Evolutionary conservation across 2,113 vertebrate genomes (phyloP).

Genomic region (Elaphurus davidianus): DNA sequence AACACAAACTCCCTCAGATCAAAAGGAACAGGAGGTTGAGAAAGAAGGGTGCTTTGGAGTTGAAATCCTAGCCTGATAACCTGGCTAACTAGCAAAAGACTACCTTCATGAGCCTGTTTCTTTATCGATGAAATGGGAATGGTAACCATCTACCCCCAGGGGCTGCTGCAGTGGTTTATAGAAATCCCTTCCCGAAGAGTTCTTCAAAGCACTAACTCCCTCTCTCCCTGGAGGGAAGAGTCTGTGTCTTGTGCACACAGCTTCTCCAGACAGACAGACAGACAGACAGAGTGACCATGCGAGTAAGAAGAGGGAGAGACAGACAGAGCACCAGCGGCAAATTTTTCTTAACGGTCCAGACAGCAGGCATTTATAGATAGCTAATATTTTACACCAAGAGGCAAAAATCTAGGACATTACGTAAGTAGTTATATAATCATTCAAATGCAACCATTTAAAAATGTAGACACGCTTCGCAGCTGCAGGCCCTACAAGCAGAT

Average conservation of each 20-base stretch:
- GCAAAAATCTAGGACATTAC: neutral
- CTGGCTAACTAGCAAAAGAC: neutral
- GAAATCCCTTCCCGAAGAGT: neutral
- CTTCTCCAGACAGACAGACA: neutral
- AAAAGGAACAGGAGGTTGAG: neutral
- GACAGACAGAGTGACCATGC: neutral
- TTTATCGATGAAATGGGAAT: neutral
- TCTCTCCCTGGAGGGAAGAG: neutral
- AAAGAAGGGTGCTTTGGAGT: neutral
- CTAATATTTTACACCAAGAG: neutral
- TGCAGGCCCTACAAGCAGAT: neutral
- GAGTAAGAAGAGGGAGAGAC: neutral
- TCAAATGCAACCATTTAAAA: neutral
- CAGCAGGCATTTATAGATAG: neutral
- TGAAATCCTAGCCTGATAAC: neutral
- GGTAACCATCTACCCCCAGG: too few relatives aligned
- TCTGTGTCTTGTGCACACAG: too few relatives aligned
- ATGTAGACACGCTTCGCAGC: neutral
- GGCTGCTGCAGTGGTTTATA: too few relatives aligned
- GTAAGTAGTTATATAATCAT: neutral
- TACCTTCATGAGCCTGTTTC: neutral
- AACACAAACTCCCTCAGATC: neutral
- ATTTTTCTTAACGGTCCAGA: neutral
- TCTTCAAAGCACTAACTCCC: neutral
- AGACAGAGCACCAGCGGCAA: neutral